Evolutionary conservation across 2,113 vertebrate genomes (phyloP).

Genomic region (Nymphicus hollandicus): DNA sequence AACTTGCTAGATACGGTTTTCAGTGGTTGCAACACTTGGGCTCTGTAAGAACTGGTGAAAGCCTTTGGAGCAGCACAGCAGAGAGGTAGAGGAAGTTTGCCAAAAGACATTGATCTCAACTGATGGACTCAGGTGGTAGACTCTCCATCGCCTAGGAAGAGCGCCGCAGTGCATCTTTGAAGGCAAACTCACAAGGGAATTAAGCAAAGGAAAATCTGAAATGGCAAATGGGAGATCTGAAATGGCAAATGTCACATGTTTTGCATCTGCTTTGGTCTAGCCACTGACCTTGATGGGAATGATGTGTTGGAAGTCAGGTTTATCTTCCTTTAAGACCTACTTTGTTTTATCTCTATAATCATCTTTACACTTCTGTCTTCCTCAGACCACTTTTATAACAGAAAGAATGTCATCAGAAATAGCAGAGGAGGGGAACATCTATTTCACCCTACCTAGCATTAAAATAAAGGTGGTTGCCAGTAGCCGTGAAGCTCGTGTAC

Average conservation of each 20-base stretch:
- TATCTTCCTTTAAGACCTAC: neutral
- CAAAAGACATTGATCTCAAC: rapidly evolving
- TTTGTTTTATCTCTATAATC: neutral
- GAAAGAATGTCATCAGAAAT: neutral
- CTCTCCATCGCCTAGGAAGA: neutral
- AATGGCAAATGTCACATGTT: neutral
- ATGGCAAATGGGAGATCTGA: neutral
- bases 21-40: rapidly evolving
- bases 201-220: neutral
- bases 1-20: neutral
- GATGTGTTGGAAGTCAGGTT: neutral
- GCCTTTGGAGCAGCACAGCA: neutral
- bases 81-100: neutral
- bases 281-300: neutral
- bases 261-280: neutral
- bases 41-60: neutral
- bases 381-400: neutral
- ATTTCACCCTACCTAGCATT: neutral
- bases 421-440: neutral
- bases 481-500: neutral
- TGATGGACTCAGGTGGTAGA: neutral
- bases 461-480: neutral
- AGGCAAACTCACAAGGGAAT: neutral
- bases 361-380: neutral
- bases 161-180: neutral